Conservation (phyloP, 64 coral and sea anemone species). For the Anthopleura sola region DNA sequence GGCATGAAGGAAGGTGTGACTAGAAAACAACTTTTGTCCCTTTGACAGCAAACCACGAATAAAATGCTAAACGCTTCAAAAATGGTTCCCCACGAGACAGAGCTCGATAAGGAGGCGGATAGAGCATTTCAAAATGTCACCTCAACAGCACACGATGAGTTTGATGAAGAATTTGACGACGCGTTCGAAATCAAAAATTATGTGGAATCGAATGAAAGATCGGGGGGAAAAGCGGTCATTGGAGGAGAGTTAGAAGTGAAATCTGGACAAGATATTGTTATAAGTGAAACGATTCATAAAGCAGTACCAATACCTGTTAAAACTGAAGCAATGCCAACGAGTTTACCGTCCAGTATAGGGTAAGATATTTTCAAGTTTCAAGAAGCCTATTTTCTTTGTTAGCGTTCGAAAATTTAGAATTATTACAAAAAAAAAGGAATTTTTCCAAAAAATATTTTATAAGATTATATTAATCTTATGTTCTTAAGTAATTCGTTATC, state of each 20-base stretch:
- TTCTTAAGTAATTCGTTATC: not conserved
- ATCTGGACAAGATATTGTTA: not conserved
- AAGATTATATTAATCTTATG: not conserved
- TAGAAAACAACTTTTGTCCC: not conserved
- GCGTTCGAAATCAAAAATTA: slow-evolving; percentile 5
- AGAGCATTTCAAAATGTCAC: not conserved
- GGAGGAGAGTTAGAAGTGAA: not conserved
- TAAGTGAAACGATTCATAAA: not conserved
- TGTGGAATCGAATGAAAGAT: not conserved
- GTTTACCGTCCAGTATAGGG: slow-evolving; percentile 36
- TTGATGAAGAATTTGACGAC: slow-evolving; percentile 12
- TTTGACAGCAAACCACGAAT: not conserved
- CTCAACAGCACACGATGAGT: not conserved
- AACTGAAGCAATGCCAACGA: slow-evolving; percentile 36
- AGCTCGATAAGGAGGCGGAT: slow-evolving; percentile 7
- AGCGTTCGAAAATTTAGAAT: not conserved
- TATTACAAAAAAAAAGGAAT: too few relatives aligned
- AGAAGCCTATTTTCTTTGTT: not conserved
- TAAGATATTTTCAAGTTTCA: slow-evolving; percentile 6
- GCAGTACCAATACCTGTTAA: not conserved
- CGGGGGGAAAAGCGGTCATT: not conserved
- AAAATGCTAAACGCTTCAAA: not conserved
- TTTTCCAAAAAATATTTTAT: too few relatives aligned
- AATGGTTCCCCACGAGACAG: not conserved
- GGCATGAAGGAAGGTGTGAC: not conserved